Conservation (phyloP, 2,888 invertebrate genomes). For the Cartodere bifasciata region DNA sequence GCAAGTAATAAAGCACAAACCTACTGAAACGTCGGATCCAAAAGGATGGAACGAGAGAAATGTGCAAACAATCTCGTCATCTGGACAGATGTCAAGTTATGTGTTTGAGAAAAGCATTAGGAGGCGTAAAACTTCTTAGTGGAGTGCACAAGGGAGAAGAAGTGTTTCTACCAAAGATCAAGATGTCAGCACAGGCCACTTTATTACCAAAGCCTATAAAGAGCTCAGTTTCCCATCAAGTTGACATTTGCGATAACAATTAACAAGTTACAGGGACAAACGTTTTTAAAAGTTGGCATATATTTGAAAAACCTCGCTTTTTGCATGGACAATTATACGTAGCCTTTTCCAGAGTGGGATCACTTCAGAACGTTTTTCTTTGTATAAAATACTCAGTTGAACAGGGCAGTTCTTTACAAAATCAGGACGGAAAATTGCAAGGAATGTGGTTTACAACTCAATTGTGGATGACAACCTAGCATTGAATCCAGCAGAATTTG, state of each 20-base stretch:
- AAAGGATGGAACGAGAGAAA: constrained; percentile 14
- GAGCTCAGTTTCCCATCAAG: constrained; percentile 16
- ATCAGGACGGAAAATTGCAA: too few relatives aligned
- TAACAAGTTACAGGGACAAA: constrained; percentile 18
- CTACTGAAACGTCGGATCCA: constrained; percentile 13
- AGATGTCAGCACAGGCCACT: constrained; percentile 6
- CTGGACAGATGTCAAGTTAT: too few relatives aligned
- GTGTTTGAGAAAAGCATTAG: too few relatives aligned
- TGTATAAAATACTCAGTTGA: too few relatives aligned
- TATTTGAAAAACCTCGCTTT: constrained; percentile 14
- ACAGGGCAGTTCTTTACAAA: too few relatives aligned
- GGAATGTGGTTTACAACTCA: too few relatives aligned
- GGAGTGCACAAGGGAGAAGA: constrained; percentile 8
- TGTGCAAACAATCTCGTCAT: constrained; percentile 16
- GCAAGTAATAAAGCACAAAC: constrained; percentile 16
- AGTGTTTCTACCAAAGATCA: constrained; percentile 11
- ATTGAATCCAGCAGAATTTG: too few relatives aligned
- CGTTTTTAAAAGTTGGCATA: constrained; percentile 14
- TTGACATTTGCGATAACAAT: constrained; percentile 18
- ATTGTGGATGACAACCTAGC: too few relatives aligned
- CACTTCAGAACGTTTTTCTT: too few relatives aligned
- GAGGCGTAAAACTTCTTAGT: too few relatives aligned
- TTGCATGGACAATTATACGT: too few relatives aligned
- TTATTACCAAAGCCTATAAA: constrained; percentile 11
- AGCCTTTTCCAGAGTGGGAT: too few relatives aligned